These are phyloP conservation scores for Melieria picta DNA, from an alignment of 2,888 invertebrate genomes.

Conservation along the genomic window DNA sequence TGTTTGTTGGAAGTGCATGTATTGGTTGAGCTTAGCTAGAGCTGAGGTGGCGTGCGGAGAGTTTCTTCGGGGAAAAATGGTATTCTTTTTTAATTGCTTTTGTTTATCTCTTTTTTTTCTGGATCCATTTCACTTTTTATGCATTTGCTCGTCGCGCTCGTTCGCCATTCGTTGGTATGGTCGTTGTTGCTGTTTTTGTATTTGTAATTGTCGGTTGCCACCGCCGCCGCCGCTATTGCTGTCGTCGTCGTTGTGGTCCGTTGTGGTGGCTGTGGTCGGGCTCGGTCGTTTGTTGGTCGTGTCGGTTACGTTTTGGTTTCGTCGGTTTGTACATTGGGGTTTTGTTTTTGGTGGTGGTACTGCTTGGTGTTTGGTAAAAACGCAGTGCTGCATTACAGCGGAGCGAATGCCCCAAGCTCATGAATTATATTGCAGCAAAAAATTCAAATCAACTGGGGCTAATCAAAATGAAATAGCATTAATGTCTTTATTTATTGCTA, in stretches of 20 bases:
- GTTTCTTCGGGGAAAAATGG: slow-evolving; percentile 24
- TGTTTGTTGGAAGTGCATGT: background rate
- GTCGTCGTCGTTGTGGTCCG: slow-evolving; percentile 18
- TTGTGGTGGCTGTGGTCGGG: slow-evolving; percentile 36
- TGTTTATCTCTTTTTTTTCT: slow-evolving; percentile 60
- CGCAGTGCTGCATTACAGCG: slow-evolving; percentile 25
- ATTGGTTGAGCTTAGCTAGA: background rate
- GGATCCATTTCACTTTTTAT: slow-evolving; percentile 54
- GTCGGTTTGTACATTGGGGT: slow-evolving; percentile 39
- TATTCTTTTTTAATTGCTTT: slow-evolving; percentile 60
- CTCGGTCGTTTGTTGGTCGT: slow-evolving; percentile 40
- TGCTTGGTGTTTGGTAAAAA: slow-evolving; percentile 19
- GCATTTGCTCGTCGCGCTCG: slow-evolving; percentile 37
- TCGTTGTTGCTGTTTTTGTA: too few relatives aligned
- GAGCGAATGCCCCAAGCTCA: too few relatives aligned
- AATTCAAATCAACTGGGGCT: too few relatives aligned
- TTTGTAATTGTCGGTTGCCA: too few relatives aligned
- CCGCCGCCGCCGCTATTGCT: too few relatives aligned
- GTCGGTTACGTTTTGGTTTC: slow-evolving; percentile 42
- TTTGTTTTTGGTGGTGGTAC: slow-evolving; percentile 35
- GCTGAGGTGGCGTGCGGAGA: background rate
- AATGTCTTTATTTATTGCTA: too few relatives aligned
- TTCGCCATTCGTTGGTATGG: too few relatives aligned
- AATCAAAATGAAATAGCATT: too few relatives aligned
- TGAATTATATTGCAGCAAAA: too few relatives aligned